Base-by-base conservation (phyloP, 2,797 vertebrate species). In the Macropus fuliginosus region DNA sequence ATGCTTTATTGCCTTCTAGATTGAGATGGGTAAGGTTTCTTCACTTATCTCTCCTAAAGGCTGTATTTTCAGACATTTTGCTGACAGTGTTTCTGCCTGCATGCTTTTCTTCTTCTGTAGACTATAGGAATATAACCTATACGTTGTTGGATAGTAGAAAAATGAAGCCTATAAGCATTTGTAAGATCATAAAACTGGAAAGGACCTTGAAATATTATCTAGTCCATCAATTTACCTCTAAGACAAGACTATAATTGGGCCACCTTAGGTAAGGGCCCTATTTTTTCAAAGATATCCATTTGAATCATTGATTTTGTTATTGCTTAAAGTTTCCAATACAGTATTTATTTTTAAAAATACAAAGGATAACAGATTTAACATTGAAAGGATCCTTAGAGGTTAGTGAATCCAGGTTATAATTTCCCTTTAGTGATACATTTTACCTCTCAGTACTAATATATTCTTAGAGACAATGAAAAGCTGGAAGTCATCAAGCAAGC, bases 21-120 rank as follows among this genome's bases (percentile, higher is more conserved):
- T 90, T 96, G 14, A 91, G 93, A 94, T 56, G 46, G 66, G 54
- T 95, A 34, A 55, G n/a, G 87, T 96, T 96, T 95, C 56, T 87
- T 56, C 55, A 55, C 87, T 91, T 94, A 31, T 52, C 1, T 94
- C 55, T 57, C 31, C 11, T 66, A 9, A 54, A 94, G 55, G 91
- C 28, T 74, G 14, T 81, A 81, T 81, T 81, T 46, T 81, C 74
- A 81, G 40, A 81, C 46, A 81, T 18, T 46, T 81, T 55, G 56
- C 46, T 31, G 52, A 74, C n/a, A 81, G 6, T 46, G 74, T 81
- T 81, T 46, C n/a, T 81, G 6, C 46, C n/a, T 81, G 1, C 74
- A 24, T 81, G n/a, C 16, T 81, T 81, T 81, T 81, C 46, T 81
- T n/a, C 34, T 66, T 74, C 62, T 74, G 14, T 34, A 40, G 16